phyloP scores from a whole-genome alignment of 2,888 invertebrate genomes.

The Cyclophora albipunctata region DNA sequence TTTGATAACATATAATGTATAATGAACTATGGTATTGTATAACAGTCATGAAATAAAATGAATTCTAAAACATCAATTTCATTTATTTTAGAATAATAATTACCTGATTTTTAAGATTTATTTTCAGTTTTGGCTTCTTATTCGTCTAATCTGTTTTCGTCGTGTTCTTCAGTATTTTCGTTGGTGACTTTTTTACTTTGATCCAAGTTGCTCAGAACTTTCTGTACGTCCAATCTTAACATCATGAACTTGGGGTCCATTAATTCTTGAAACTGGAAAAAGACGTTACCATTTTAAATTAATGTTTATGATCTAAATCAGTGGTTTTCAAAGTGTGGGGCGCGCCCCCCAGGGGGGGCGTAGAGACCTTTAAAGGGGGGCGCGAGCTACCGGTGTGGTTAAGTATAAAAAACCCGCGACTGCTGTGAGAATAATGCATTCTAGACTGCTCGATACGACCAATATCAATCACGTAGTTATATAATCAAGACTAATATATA shows the following conservation, averaged over 20 bases:
- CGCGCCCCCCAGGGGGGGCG: no score
- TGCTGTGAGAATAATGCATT: no score
- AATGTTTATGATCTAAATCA: no score
- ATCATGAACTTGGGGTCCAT: slow-evolving; percentile 70
- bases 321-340: neutral
- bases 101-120: neutral
- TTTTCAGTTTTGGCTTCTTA: neutral
- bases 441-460: no score
- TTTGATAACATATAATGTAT: slow-evolving; percentile 58
- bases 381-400: no score
- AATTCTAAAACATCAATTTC: slow-evolving; percentile 63
- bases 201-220: slow-evolving; percentile 57
- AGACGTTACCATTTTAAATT: no score
- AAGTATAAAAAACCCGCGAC: no score
- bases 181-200: slow-evolving; percentile 37
- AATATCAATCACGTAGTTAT: no score
- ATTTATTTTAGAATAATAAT: slow-evolving; percentile 25
- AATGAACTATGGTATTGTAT: slow-evolving; percentile 44
- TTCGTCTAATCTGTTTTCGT: slow-evolving; percentile 12
- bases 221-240: slow-evolving; percentile 63
- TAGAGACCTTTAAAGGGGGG: no score
- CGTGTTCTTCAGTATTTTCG: slow-evolving; percentile 22
- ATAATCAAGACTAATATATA: no score
- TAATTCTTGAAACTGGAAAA: slow-evolving; percentile 46
- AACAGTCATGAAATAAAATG: slow-evolving; percentile 63